Evolutionary conservation across 1,140 invertebrate genomes (phyloP).

Genomic region (Brachionus sp.): DNA sequence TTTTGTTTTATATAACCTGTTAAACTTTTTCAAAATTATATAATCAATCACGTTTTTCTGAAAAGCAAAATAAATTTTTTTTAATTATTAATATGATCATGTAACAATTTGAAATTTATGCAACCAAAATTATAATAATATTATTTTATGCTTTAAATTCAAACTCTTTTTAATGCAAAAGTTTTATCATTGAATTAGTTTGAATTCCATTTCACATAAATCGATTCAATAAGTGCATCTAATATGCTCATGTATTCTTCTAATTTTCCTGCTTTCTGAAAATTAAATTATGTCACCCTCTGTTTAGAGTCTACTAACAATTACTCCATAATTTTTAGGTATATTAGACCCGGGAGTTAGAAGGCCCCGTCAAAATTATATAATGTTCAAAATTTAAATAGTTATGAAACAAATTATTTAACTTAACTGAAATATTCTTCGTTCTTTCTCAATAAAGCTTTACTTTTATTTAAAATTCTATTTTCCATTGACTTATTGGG

Average conservation of each 20-base stretch:
- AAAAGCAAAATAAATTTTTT: not conserved
- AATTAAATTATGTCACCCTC: constrained; percentile 1
- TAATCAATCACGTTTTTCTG: constrained; percentile 33
- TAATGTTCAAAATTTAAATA: constrained; percentile 45
- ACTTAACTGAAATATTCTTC: not conserved
- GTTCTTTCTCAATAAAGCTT: not conserved
- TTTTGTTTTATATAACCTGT: not conserved
- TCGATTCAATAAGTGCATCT: not conserved
- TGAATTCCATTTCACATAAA: not conserved
- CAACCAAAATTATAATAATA: constrained; percentile 42
- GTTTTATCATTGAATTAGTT: not conserved
- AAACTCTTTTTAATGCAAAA: not conserved
- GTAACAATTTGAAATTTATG: constrained; percentile 42
- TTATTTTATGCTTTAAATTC: not conserved
- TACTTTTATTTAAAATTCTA: not conserved
- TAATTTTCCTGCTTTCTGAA: not conserved
- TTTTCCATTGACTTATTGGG: not conserved
- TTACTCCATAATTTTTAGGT: not conserved
- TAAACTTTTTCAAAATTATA: constrained; percentile 26
- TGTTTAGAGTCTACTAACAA: not conserved
- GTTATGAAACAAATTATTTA: constrained; percentile 44
- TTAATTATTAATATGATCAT: constrained; percentile 38
- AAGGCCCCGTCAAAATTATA: not conserved
- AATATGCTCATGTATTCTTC: not conserved
- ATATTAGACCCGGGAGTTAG: not conserved